Evolutionary conservation across 2,113 vertebrate genomes (phyloP).

Genomic region (Zosterops hypoxanthus): DNA sequence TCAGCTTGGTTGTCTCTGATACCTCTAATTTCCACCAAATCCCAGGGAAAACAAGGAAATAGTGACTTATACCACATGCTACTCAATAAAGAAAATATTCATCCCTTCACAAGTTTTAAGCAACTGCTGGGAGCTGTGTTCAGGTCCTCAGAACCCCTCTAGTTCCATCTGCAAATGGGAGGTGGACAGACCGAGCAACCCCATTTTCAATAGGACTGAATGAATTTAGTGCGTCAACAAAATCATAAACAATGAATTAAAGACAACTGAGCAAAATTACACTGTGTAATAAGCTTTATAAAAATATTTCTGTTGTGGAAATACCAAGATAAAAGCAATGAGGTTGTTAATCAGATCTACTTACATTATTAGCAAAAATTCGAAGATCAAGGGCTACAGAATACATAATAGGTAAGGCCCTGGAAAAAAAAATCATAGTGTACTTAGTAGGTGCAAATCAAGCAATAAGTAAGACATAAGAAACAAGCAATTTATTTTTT

Average conservation of each 20-base stretch:
- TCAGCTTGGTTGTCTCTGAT: neutral
- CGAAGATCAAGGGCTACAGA: slow-evolving; percentile 92
- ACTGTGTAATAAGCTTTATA: neutral
- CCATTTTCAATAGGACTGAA: neutral
- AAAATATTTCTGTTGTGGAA: neutral
- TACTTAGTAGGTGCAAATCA: neutral
- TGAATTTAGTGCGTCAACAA: neutral
- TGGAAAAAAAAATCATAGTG: slow-evolving; percentile 39
- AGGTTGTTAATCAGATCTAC: slow-evolving; percentile 39
- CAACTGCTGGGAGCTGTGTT: neutral
- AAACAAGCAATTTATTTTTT: neutral
- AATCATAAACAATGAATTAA: neutral
- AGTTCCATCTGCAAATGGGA: neutral
- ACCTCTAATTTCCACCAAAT: neutral
- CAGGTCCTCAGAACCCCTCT: neutral
- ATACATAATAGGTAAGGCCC: slow-evolving; percentile 95
- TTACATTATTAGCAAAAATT: slow-evolving; percentile 95
- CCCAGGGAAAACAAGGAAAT: neutral
- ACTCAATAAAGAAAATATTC: neutral
- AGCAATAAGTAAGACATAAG: neutral
- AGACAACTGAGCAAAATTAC: neutral
- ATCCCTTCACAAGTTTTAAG: neutral
- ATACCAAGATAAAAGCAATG: neutral
- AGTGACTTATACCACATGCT: neutral
- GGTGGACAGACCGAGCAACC: neutral